phyloP scores from a whole-genome alignment of 2,888 invertebrate genomes.

The Melipona bicolor region DNA sequence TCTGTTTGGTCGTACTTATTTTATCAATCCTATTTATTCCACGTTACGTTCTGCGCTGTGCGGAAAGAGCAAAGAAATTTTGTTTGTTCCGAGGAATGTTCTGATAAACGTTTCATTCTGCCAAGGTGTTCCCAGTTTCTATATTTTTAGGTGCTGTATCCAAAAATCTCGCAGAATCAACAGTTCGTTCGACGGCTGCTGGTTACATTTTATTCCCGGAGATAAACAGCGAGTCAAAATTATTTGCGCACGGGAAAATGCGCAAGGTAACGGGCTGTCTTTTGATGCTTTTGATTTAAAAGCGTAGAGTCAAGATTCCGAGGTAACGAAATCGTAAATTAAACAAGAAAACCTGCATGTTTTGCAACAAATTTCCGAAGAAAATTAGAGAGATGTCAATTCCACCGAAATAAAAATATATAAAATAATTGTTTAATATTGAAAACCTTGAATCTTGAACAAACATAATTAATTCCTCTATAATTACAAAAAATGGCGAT shows the following conservation, averaged over 20 bases:
- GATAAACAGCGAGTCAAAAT: background rate
- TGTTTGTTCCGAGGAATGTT: background rate
- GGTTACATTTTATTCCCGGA: background rate
- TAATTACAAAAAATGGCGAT: background rate
- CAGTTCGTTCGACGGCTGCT: background rate
- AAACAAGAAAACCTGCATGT: background rate
- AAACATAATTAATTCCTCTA: background rate
- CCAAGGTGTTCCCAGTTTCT: conserved; percentile 3
- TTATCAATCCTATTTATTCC: too few species aligned
- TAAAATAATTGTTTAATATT: background rate
- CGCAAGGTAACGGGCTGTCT: background rate
- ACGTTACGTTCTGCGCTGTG: background rate
- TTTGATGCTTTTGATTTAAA: background rate
- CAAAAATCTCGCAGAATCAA: conserved; percentile 16
- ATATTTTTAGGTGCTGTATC: conserved; percentile 18
- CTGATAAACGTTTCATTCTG: conserved; percentile 21
- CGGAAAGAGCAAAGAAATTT: conserved; percentile 1
- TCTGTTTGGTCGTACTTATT: background rate
- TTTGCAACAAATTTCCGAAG: background rate
- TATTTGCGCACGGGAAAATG: background rate
- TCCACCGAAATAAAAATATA: background rate
- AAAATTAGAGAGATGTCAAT: background rate
- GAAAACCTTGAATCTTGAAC: background rate
- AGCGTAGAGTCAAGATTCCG: background rate
- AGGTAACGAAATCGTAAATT: background rate